Evolutionary conservation across 1,140 invertebrate species (phyloP).

Genomic region (Drosophila mauritiana): DNA sequence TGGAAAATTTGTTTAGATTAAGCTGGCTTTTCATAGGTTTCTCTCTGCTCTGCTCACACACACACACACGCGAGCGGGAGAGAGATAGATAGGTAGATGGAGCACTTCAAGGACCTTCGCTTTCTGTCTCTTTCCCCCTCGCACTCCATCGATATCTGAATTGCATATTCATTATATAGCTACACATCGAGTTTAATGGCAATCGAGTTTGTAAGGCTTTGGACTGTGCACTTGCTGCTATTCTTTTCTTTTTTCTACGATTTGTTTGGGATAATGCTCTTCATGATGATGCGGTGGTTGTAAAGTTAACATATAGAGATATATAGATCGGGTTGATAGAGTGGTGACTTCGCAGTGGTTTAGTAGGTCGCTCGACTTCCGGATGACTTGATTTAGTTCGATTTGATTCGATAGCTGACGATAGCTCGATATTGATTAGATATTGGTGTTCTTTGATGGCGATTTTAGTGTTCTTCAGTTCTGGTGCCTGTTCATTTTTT

Average conservation of each 20-base stretch:
- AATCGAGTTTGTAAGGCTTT: conserved; percentile 29
- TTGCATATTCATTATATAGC: conserved; percentile 17
- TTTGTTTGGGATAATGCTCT: conserved; percentile 43
- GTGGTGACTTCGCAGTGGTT: conserved; percentile 60
- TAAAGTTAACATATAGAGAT: conserved; percentile 44
- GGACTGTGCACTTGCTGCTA: conserved; percentile 11
- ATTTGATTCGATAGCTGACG: conserved; percentile 46
- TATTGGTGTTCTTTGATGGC: conserved; percentile 58
- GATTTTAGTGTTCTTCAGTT: conserved; percentile 59
- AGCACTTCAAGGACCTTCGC: not conserved
- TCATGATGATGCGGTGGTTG: conserved; percentile 59
- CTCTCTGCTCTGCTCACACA: conserved; percentile 32
- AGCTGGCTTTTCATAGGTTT: conserved; percentile 38
- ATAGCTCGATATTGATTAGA: conserved; percentile 31
- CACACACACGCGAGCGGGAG: conserved; percentile 23
- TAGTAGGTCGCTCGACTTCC: conserved; percentile 53
- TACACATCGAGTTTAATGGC: conserved; percentile 30
- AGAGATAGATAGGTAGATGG: not conserved
- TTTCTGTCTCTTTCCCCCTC: conserved; percentile 12
- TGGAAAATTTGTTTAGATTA: conserved; percentile 77
- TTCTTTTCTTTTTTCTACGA: conserved; percentile 13
- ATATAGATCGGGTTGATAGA: conserved; percentile 45
- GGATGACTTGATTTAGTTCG: conserved; percentile 48
- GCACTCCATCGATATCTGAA: conserved; percentile 19
- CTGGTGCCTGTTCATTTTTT: conserved; percentile 42